Evolutionary conservation across 2,888 invertebrate species (phyloP).

Genomic region (Ophion ventricosus): DNA sequence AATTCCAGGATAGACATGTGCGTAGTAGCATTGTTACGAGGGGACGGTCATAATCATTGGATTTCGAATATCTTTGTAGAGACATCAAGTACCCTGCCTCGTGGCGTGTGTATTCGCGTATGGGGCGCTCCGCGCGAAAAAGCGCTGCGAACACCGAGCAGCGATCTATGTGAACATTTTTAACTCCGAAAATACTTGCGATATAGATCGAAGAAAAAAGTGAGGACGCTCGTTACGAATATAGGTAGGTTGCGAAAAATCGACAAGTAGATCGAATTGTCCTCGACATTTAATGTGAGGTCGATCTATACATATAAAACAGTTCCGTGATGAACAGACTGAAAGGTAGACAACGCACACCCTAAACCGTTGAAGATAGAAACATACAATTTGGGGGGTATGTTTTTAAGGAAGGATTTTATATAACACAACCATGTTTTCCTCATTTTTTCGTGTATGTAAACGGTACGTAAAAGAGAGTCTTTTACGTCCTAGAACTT

Average conservation of each 20-base stretch:
- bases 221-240: too few relatives aligned
- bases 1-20: constrained; percentile 27
- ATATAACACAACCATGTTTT: too few relatives aligned
- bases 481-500: too few relatives aligned
- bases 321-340: too few relatives aligned
- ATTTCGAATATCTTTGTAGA: constrained; percentile 47
- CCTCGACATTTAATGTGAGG: not conserved
- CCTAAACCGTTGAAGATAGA: too few relatives aligned
- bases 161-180: not conserved
- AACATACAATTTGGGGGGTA: too few relatives aligned
- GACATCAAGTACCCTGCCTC: constrained; percentile 15
- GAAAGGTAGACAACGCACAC: too few relatives aligned
- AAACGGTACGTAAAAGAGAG: too few relatives aligned
- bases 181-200: not conserved
- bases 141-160: not conserved
- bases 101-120: not conserved
- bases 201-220: not conserved
- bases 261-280: not conserved
- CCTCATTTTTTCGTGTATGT: too few relatives aligned
- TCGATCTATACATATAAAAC: too few relatives aligned
- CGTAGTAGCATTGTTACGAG: constrained; percentile 49
- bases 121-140: not conserved
- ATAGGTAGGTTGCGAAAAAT: not conserved
- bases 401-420: too few relatives aligned
- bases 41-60: constrained; percentile 42